Conservation (phyloP, 2,113 vertebrate genomes). For the Halichoerus grypus region DNA sequence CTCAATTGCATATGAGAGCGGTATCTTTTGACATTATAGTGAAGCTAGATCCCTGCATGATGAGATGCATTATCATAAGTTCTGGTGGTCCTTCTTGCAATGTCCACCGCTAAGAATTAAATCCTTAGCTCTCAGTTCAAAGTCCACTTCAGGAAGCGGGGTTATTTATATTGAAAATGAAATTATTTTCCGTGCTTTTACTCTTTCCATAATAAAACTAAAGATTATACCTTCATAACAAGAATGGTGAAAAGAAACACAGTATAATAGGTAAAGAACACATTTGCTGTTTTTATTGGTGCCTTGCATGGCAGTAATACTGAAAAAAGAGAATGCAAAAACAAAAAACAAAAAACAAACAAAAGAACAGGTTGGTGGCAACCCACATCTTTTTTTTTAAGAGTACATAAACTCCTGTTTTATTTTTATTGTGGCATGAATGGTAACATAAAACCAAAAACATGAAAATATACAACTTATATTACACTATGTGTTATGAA, state of each 20-base stretch:
- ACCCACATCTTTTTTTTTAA: conserved; percentile 94
- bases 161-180: neutral
- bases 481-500: conserved; percentile 99
- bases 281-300: conserved; percentile 99
- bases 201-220: conserved; percentile 49
- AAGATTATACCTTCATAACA: neutral
- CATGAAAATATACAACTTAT: conserved; percentile 99
- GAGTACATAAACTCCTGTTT: conserved; percentile 95
- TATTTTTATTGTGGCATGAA: conserved; percentile 97
- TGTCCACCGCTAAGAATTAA: neutral
- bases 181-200: neutral
- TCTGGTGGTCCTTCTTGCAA: neutral
- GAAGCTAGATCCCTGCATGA: neutral
- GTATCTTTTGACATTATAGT: neutral
- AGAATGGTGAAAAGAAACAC: conserved; percentile 90
- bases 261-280: conserved; percentile 94
- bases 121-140: neutral
- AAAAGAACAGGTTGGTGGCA: conserved; percentile 93
- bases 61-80: neutral
- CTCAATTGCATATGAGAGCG: neutral
- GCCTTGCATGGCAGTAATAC: conserved; percentile 99
- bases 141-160: neutral
- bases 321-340: conserved; percentile 97
- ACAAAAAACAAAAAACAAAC: conserved; percentile 84
- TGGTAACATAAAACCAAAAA: conserved; percentile 99